Evolutionary conservation across 2,888 invertebrate genomes (phyloP), one percentile per base, ranked within the genome.

Genomic region (Lithophane ornitopus): DNA sequence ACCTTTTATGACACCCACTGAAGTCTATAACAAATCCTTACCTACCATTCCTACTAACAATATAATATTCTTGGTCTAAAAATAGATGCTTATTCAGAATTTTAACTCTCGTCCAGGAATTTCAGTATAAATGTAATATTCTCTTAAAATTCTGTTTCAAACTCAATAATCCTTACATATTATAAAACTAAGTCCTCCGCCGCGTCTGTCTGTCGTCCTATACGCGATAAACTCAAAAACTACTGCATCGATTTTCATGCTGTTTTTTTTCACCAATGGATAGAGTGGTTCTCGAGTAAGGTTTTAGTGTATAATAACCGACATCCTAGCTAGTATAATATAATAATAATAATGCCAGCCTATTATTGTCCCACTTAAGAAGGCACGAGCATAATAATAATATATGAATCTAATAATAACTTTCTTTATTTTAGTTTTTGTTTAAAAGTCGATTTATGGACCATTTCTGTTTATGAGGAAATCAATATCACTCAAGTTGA

Each of bases 91-190:
- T 14, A 16, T 12, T 26, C 12, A 16, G 0, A 22, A 67, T 70
- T 56, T 56, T 41, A 78, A 11, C 16, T 58, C 2, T 41, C 6
- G 44, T 79, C n/a, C 12, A 12, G 7, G 26, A 80, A 79, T 70
- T 70, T 14, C 22, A 22, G 26, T 26, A 26, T 59, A 52, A 22
- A n/a, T n/a, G 44, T 16, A 52, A 52, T 11, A 49, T 46, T 41
- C 11, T 12, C 16, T 52, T 52, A 16, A 59, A 59, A 34, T 59
- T 49, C 19, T 56, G 41, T 58, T 39, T 49, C n/a, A n/a, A 78
- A 49, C 49, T 49, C 46, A 46, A 8, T 49, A 52, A 22, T n/a
- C n/a, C n/a, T n/a, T n/a, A n/a, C n/a, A n/a, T n/a, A n/a, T n/a
- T n/a, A n/a, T n/a, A n/a, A n/a, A n/a, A n/a, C n/a, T n/a, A n/a